These are phyloP conservation scores for Eptesicus fuscus DNA, from an alignment of 2,113 vertebrate genomes.

Conservation along the genomic window DNA sequence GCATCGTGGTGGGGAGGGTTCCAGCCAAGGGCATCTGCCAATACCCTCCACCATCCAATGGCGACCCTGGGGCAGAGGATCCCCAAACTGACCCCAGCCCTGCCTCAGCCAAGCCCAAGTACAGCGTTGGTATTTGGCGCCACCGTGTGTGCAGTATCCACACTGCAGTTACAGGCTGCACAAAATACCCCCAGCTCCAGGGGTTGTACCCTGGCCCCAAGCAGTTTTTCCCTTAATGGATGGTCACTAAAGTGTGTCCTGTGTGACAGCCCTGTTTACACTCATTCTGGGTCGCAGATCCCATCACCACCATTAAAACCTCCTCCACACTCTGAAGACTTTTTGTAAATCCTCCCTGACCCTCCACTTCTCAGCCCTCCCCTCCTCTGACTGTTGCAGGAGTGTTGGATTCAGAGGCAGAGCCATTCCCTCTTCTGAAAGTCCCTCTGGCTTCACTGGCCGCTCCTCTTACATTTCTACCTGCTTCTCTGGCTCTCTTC, in stretches of 20 bases:
- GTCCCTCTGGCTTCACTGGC: neutral
- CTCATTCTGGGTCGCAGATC: neutral
- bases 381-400: neutral
- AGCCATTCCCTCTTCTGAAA: neutral
- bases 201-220: neutral
- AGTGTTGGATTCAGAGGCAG: neutral
- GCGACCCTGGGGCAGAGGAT: neutral
- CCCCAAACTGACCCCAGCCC: neutral
- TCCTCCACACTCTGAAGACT: neutral
- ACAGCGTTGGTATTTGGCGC: conserved; percentile 44
- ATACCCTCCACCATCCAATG: neutral
- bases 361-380: neutral
- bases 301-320: neutral
- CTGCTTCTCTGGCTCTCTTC: neutral
- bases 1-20: neutral
- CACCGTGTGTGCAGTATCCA: conserved; percentile 42
- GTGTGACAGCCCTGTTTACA: neutral
- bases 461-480: neutral
- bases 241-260: neutral
- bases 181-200: neutral
- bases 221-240: neutral
- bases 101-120: no score
- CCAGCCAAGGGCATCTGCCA: neutral
- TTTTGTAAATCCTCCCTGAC: neutral
- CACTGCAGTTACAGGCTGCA: neutral